Evolutionary conservation across 2,888 invertebrate species (phyloP).

Genomic region (Hydropsyche betteni): DNA sequence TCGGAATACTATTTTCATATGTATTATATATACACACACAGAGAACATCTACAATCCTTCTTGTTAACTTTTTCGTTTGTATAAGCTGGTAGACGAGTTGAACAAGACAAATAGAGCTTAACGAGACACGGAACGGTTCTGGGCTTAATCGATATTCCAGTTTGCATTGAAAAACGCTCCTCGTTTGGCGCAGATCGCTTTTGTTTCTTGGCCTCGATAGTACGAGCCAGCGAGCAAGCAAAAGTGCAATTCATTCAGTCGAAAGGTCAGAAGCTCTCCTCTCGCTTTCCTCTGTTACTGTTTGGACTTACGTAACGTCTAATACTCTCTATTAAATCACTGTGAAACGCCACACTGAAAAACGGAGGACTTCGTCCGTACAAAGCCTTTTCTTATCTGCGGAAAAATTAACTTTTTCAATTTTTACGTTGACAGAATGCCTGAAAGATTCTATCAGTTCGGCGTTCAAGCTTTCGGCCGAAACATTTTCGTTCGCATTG

Average conservation of each 20-base stretch:
- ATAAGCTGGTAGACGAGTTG: neutral
- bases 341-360: neutral
- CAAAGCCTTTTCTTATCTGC: neutral
- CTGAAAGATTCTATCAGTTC: slow-evolving; percentile 14
- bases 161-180: slow-evolving; percentile 24
- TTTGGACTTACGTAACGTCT: too few species aligned
- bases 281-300: neutral
- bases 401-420: slow-evolving; percentile 11
- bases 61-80: too few species aligned
- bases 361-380: neutral
- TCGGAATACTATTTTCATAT: too few species aligned
- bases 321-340: neutral
- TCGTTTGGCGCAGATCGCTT: slow-evolving; percentile 28
- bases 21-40: too few species aligned
- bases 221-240: slow-evolving; percentile 26
- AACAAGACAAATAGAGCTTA: slow-evolving; percentile 32
- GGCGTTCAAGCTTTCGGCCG: neutral
- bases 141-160: slow-evolving; percentile 22
- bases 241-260: slow-evolving; percentile 26
- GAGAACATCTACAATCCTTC: too few species aligned
- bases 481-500: slow-evolving; percentile 29
- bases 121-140: slow-evolving; percentile 19
- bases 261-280: slow-evolving; percentile 17
- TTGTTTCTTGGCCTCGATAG: slow-evolving; percentile 25
- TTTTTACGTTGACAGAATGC: slow-evolving; percentile 6